Evolutionary conservation across 2,113 vertebrate genomes (phyloP).

Genomic region (Todiramphus saurophagus): DNA sequence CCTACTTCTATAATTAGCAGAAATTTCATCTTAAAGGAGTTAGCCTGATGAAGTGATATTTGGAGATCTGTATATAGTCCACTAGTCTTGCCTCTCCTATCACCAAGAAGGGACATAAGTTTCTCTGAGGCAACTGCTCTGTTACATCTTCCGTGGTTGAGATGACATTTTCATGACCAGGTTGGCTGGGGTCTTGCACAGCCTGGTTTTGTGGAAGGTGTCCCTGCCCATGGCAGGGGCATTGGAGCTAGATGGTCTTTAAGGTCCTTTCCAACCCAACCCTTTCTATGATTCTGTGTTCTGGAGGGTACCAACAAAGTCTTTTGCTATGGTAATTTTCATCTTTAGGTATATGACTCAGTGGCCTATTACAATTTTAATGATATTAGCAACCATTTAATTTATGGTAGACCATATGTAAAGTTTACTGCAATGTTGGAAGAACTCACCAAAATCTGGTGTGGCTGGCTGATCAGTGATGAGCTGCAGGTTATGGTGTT

Average conservation of each 20-base stretch:
- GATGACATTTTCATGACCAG: not conserved
- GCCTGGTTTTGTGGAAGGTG: too few relatives aligned
- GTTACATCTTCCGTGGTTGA: not conserved
- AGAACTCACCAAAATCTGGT: not conserved
- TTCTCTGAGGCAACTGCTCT: not conserved
- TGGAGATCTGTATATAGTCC: not conserved
- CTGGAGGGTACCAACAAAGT: not conserved
- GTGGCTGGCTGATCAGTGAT: not conserved
- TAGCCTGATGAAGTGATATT: not conserved
- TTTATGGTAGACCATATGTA: not conserved
- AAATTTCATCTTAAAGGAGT: not conserved
- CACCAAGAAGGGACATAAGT: not conserved
- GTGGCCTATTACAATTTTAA: not conserved
- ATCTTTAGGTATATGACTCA: not conserved
- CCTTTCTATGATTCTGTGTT: not conserved
- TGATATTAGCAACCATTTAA: not conserved
- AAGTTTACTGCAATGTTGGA: not conserved
- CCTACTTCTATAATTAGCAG: not conserved
- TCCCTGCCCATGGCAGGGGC: too few relatives aligned
- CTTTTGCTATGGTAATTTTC: not conserved
- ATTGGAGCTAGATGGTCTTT: too few relatives aligned
- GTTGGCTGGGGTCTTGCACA: too few relatives aligned
- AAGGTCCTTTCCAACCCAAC: too few relatives aligned
- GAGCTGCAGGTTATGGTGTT: not conserved
- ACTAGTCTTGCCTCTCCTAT: not conserved